These are phyloP conservation scores for Drosophila acutilabella DNA, from an alignment of 2,888 invertebrate genomes.

Conservation along the genomic window DNA sequence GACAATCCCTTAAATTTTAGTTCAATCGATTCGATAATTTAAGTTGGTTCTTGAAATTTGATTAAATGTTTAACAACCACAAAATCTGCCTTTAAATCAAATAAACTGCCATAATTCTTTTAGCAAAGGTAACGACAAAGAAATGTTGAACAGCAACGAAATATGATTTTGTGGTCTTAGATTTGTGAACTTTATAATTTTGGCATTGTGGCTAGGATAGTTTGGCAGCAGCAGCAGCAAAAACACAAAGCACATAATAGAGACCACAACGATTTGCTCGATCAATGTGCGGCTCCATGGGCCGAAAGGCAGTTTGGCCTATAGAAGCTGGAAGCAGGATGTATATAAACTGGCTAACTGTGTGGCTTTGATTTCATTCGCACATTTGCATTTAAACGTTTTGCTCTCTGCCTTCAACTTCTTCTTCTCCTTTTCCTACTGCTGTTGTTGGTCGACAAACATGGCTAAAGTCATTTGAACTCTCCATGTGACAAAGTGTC, in stretches of 20 bases:
- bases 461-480: conserved; percentile 56
- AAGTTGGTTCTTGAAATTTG: background rate
- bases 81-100: conserved; percentile 8
- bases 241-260: conserved; percentile 29
- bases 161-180: conserved; percentile 59
- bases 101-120: background rate
- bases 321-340: conserved; percentile 11
- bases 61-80: conserved; percentile 15
- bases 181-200: conserved; percentile 67
- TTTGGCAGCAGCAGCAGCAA: conserved; percentile 32
- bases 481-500: conserved; percentile 62
- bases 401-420: conserved; percentile 7
- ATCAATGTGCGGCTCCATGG: conserved; percentile 39
- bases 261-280: conserved; percentile 64
- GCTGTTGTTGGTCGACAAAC: conserved; percentile 33
- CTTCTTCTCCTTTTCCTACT: background rate
- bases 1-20: too few relatives aligned
- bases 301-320: background rate
- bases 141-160: conserved; percentile 35
- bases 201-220: conserved; percentile 41
- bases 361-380: conserved; percentile 66
- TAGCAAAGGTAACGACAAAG: background rate
- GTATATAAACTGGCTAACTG: conserved; percentile 33
- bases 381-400: conserved; percentile 66
- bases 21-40: too few relatives aligned